Conservation (phyloP, 2,797 vertebrate genomes). For the Rachycentron canadum region DNA sequence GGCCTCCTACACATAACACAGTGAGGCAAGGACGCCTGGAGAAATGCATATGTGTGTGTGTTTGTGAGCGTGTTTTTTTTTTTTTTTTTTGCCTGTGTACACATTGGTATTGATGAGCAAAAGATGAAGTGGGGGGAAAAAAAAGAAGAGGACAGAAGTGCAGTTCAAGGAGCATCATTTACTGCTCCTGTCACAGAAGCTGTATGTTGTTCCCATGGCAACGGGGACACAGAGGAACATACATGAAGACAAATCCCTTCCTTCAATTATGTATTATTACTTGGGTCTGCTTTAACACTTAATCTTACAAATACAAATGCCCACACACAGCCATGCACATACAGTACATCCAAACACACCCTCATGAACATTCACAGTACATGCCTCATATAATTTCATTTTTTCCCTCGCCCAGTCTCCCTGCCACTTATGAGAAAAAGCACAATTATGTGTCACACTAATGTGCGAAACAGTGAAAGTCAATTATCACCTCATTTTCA, state of each 20-base stretch:
- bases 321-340: background rate
- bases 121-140: slow-evolving; percentile 29
- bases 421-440: slow-evolving; percentile 33
- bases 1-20: slow-evolving; percentile 56
- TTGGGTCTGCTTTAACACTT: slow-evolving; percentile 22
- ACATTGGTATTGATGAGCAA: slow-evolving; percentile 31
- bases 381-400: slow-evolving; percentile 7
- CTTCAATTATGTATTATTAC: slow-evolving; percentile 54
- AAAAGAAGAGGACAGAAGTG: background rate
- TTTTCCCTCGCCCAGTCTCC: slow-evolving; percentile 18
- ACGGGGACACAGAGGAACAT: slow-evolving; percentile 56
- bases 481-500: slow-evolving; percentile 76
- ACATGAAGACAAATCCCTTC: slow-evolving; percentile 49
- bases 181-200: slow-evolving; percentile 54
- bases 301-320: slow-evolving; percentile 1
- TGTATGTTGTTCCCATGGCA: slow-evolving; percentile 81
- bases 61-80: background rate
- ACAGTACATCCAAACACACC: background rate
- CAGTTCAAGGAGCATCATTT: slow-evolving; percentile 51
- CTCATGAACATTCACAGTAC: background rate
- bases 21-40: slow-evolving; percentile 18
- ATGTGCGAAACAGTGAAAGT: slow-evolving; percentile 69
- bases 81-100: background rate
- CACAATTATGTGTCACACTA: slow-evolving; percentile 57
- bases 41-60: slow-evolving; percentile 27